Base-by-base conservation (phyloP, 2,888 invertebrate genomes). In the Zaprionus obscuricornis region DNA sequence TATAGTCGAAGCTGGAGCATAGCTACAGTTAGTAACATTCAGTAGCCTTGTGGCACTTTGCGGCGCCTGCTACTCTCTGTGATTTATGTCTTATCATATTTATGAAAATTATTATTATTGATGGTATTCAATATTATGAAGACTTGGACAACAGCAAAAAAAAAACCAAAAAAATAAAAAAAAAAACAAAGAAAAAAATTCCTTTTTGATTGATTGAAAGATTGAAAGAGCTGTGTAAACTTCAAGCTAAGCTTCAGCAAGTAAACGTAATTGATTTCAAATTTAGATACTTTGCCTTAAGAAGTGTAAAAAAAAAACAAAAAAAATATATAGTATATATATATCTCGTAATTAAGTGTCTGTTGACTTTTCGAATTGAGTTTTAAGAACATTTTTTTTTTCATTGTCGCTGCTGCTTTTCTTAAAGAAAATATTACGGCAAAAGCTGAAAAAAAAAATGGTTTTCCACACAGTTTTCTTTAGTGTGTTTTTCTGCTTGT, bases 21-120 rank as follows among this genome's bases (percentile, higher is more conserved):
- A 14, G 7, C 2, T 26, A 17, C 24, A 16, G 5, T 24, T 4
- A 34, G 29, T 27, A 3, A 11, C 49, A 14, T 11, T 39, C 47
- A 29, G 37, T 24, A 46, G 45, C 43, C 37, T 63, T 29, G 50
- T 42, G 64, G 58, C 73, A 75, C 83, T 83, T 81, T 70, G 74
- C 36, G 78, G 55, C 62, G 78, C 79, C 75, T 77, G 82, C 85
- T 78, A 64, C 79, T 81, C n/a, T n/a, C 63, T 74, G 86, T 81
- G 86, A 86, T 81, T 81, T 81, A 81, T 86, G 81, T 84, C 82
- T 85, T 85, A 85, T 85, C 84, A 81, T 76, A 84, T 77, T 84
- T 86, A 81, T 85, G 74, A 84, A 84, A 84, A 85, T 82, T 84
- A 81, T 81, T 81, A 67, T 81, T 81, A 86, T 81, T 81, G 81